Base-by-base conservation (phyloP, 2,113 vertebrate genomes). In the Orthonyx spaldingii region DNA sequence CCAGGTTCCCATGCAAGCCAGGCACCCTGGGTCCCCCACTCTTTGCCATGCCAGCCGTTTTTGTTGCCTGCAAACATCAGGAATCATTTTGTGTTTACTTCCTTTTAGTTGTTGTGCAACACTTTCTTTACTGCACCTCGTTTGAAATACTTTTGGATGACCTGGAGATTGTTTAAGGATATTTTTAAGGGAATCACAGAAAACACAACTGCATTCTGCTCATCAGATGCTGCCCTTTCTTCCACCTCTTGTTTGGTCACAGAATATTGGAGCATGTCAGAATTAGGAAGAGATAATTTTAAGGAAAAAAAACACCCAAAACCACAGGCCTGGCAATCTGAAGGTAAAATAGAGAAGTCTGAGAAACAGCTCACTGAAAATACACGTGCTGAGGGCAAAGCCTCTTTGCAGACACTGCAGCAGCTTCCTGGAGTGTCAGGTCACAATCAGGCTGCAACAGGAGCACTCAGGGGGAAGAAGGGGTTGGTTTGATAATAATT, bases 21-120 rank as follows among this genome's bases (percentile, higher is more conserved):
- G 23, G 2, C 75, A 63, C n/a, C 27, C 56, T 42, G 10, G 35
- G 60, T 75, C 33, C 85, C 57, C 37, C 47, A 26, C 49, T 68
- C 41, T 59, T 91, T 87, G 78, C 78, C 50, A 20, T 5, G 9
- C 19, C 1, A 11, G 49, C 22, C 0, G 0, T 3, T 91, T 66
- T 32, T 55, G 44, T 83, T 6, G 5, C 24, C 80, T 52, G 65
- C 49, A 65, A 65, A 72, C n/a, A 44, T 11, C 2, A 0, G 28
- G 35, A 24, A 32, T 86, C 22, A 6, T 69, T 90, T 63, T 64
- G 2, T 57, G 30, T 85, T 87, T 71, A 9, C 26, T 93, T 83
- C 65, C 47, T 60, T 76, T 44, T 47, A 26, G 75, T 93, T 78
- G 56, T 56, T 42, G 41, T 49, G 87, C 80, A 77, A 26, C 46